Base-by-base conservation (phyloP, 2,797 vertebrate genomes). In the Sarcophilus harrisii region DNA sequence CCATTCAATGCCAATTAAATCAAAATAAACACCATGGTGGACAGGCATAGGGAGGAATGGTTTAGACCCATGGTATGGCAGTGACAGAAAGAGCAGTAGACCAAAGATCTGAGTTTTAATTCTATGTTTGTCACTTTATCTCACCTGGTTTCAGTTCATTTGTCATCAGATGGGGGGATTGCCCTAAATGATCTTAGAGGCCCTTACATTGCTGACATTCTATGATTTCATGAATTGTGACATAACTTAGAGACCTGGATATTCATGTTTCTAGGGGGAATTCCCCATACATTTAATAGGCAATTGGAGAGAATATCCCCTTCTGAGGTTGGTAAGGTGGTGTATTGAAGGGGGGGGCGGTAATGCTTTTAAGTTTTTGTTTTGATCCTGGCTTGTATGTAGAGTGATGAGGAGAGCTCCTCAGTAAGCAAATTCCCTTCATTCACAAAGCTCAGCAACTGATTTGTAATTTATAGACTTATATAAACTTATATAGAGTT, bases 221-320 rank as follows among this genome's bases (percentile, higher is more conserved):
- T 87, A 27, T 87, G 73, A 87, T 49, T 87, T 87, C 73, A 87
- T 87, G 73, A 87, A 87, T 87, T 87, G 73, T 87, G 73, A 87
- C 73, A 87, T 49, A 49, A 27, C 73, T 27, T 87, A 38, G 73
- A 87, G 73, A 49, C 73, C 38, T 87, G 73, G 38, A 38, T 49
- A 9, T 12, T 49, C 38, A 49, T 49, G 73, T 87, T 87, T 10
- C 73, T 10, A 45, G 9, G 24, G 38, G 24, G 21, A 87, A 49
- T 49, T 55, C 38, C 3, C 38, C 73, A 87, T 27, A 87, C 38
- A 12, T 27, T n/a, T 27, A 87, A 49, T 38, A 87, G 73, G 73
- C 0, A 49, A 45, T 45, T 87, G 73, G 38, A 87, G 73, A 49
- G 73, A 49, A 87, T 87, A 87, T 6, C 24, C 21, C 38, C 21